Conservation (phyloP, 2,797 vertebrate species). For the Betta splendens region DNA sequence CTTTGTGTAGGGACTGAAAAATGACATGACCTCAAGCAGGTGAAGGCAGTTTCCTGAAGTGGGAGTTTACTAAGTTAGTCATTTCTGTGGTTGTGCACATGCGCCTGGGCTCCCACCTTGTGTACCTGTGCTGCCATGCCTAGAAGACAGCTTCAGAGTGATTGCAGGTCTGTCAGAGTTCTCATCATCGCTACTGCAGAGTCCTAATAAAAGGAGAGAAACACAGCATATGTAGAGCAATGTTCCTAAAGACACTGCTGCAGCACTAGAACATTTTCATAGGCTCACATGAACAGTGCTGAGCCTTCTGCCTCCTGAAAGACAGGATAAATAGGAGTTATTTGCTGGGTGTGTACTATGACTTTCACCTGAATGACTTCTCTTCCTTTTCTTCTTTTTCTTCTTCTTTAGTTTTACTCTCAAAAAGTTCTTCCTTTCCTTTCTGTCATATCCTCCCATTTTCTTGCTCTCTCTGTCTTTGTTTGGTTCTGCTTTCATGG, state of each 20-base stretch:
- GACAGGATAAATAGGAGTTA: neutral
- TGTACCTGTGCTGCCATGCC: slow-evolving; percentile 6
- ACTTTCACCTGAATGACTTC: slow-evolving; percentile 78
- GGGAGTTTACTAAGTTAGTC: neutral
- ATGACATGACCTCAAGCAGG: too few relatives aligned
- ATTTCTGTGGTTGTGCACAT: neutral
- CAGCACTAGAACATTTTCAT: too few relatives aligned
- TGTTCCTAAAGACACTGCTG: too few relatives aligned
- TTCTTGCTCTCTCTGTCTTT: slow-evolving; percentile 67
- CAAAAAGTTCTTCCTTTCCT: slow-evolving; percentile 87
- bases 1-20: too few relatives aligned
- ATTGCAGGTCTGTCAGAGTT: slow-evolving; percentile 38
- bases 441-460: slow-evolving; percentile 81
- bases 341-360: neutral
- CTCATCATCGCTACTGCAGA: slow-evolving; percentile 68
- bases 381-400: slow-evolving; percentile 90
- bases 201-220: slow-evolving; percentile 33
- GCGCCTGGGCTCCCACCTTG: slow-evolving; percentile 33
- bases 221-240: too few relatives aligned
- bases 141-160: slow-evolving; percentile 31
- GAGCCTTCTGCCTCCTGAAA: neutral
- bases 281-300: too few relatives aligned
- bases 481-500: slow-evolving; percentile 69
- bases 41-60: too few relatives aligned
- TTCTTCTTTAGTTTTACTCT: slow-evolving; percentile 92